Conservation (phyloP, 2,797 vertebrate genomes). For the Cercopithecus petaurista region DNA sequence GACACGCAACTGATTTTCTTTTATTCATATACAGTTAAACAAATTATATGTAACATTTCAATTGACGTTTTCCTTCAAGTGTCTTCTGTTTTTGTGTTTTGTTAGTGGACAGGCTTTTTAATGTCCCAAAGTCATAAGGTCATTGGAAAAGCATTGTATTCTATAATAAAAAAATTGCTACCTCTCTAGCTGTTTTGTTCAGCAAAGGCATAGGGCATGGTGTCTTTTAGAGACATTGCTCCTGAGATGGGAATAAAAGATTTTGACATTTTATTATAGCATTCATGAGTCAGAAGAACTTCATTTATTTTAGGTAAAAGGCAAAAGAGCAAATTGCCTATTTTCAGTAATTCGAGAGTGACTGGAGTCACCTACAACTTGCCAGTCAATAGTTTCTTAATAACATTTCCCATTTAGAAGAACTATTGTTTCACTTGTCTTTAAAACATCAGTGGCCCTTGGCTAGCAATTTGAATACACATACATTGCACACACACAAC, state of each 20-base stretch:
- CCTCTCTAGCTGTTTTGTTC: slow-evolving; percentile 20
- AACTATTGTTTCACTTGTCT: not conserved
- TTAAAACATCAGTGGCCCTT: slow-evolving; percentile 14
- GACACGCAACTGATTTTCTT: not conserved
- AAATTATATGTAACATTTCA: slow-evolving; percentile 36
- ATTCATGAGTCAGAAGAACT: slow-evolving; percentile 35
- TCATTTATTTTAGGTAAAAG: slow-evolving; percentile 64
- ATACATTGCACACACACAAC: not conserved
- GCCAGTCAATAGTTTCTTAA: not conserved
- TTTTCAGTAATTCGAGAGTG: slow-evolving; percentile 39
- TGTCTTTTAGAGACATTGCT: slow-evolving; percentile 29
- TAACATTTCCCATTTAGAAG: slow-evolving; percentile 37
- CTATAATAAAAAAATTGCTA: slow-evolving; percentile 33
- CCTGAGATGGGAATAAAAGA: slow-evolving; percentile 37
- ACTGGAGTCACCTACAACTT: slow-evolving; percentile 27
- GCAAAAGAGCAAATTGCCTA: slow-evolving; percentile 27
- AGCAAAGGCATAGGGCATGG: not conserved
- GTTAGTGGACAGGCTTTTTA: slow-evolving; percentile 41
- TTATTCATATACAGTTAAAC: not conserved
- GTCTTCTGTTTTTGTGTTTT: slow-evolving; percentile 51
- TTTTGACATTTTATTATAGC: slow-evolving; percentile 58
- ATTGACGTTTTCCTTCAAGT: slow-evolving; percentile 32
- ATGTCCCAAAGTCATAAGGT: slow-evolving; percentile 35
- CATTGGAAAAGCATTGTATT: not conserved
- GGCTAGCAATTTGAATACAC: not conserved